phyloP scores from a whole-genome alignment of 1,140 invertebrate genomes.

The Nasonia longicornis region DNA sequence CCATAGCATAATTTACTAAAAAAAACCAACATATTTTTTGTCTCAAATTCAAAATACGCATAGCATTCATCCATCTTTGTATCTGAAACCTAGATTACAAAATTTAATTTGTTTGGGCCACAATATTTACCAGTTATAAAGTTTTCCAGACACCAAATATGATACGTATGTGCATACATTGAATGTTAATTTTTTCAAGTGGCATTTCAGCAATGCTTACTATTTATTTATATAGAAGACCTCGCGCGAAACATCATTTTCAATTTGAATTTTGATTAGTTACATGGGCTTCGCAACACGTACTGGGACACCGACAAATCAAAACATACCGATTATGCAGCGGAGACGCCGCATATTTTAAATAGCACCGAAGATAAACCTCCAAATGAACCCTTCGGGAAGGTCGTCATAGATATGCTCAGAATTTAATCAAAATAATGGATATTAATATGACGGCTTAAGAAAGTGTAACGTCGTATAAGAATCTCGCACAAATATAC shows the following conservation, averaged over 20 bases:
- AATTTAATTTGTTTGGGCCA: conserved; percentile 17
- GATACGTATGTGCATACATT: background rate
- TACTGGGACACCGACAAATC: too few species aligned
- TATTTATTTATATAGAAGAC: conserved; percentile 14
- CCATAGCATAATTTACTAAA: background rate
- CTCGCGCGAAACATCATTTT: background rate
- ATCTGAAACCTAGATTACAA: background rate
- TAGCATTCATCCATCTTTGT: background rate
- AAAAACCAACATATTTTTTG: background rate
- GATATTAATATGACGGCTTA: background rate
- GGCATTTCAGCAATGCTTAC: background rate
- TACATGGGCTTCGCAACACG: too few species aligned
- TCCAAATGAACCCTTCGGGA: background rate
- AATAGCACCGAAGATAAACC: conserved; percentile 2
- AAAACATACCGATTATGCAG: conserved; percentile 15
- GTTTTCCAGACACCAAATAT: conserved; percentile 19
- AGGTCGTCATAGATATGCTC: conserved; percentile 1
- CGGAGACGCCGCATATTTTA: background rate
- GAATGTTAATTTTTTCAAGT: conserved; percentile 23
- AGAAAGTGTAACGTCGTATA: background rate
- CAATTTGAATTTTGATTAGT: conserved; percentile 3
- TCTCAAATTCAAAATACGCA: background rate
- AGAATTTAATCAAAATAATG: background rate
- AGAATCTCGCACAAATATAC: background rate
- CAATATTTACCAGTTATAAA: conserved; percentile 18